Percentiles rank a stretch among this genome's conserved stretches.
These are phyloP conservation scores for Drosophila hydei DNA, from an alignment of 1,140 invertebrate genomes.

Conservation along the genomic window DNA sequence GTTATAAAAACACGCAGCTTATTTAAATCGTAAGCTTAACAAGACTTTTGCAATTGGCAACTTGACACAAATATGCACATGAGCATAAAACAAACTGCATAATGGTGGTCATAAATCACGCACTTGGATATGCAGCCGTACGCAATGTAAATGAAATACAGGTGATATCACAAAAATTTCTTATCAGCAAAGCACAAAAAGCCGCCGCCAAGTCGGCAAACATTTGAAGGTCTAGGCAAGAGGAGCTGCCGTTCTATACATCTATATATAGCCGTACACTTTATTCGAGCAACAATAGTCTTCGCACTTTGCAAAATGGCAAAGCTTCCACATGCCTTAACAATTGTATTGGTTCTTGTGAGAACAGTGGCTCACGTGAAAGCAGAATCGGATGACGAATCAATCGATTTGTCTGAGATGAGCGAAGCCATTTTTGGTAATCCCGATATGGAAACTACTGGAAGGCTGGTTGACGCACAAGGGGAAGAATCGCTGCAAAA, in stretches of 20 bases:
- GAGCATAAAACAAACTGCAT: constrained; percentile 43
- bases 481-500: constrained; percentile 86
- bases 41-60: constrained; percentile 8
- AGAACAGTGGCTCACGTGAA: background rate
- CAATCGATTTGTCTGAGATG: constrained; percentile 85
- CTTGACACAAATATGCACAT: constrained; percentile 53
- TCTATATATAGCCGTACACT: constrained; percentile 44
- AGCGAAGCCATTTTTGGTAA: constrained; percentile 84
- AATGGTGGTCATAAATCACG: constrained; percentile 59
- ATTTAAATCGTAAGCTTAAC: background rate
- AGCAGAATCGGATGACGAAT: constrained; percentile 57
- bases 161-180: constrained; percentile 45
- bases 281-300: constrained; percentile 20
- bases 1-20: constrained; percentile 2
- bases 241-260: constrained; percentile 13
- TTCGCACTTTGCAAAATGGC: constrained; percentile 40
- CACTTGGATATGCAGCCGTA: constrained; percentile 34
- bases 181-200: constrained; percentile 38
- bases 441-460: constrained; percentile 84
- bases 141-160: constrained; percentile 60
- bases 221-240: constrained; percentile 66
- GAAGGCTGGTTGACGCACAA: constrained; percentile 88
- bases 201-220: constrained; percentile 40
- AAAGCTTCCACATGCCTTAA: constrained; percentile 30
- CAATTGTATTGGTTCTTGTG: constrained; percentile 7